Evolutionary conservation across 2,888 invertebrate species (phyloP), one percentile per base, ranked within the genome.

Genomic region (Sminthurides aquaticus): DNA sequence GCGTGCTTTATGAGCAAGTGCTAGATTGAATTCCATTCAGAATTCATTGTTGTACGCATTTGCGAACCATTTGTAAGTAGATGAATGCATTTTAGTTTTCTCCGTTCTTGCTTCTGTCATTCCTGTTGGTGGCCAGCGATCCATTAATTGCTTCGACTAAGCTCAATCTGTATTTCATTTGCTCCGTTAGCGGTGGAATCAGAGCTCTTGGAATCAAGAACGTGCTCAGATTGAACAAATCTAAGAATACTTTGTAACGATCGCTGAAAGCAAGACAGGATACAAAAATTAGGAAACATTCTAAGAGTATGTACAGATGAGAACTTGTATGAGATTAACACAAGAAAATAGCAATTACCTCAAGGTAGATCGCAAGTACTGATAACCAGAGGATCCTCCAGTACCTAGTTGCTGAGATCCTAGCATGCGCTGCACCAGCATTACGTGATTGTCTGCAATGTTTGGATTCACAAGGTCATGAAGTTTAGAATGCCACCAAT

Each of bases 351-450:
- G n/a, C n/a, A n/a, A n/a, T n/a, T 26, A 95, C 96, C 95, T 94
- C 72, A 98, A 84, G 0, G 98, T 99, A 2, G 96, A 94, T 62
- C 97, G 85, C 3, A 99, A 84, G 79, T 99, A 99, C 77, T 97
- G 95, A 81, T 99, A 98, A 0, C 99, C 99, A 0, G 96, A 94
- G 3, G 97, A 97, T 2, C 99, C 98, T 20, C 98, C 99, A 0
- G 98, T 98, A 24, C 99, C 99, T 8, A 93, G 81, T 76, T 91
- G 91, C 77, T 94, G 93, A 0, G 93, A 92, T 0, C 99, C 99
- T 75, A 99, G 91, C 97, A 99, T 99, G 75, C 98, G 84, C 80
- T 98, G 97, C 26, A 99, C 99, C 89, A 99, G 90, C 76, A 96
- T 87, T 54, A 98, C 92, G 79, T 99, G 99, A 79, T 97, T 98